Base-by-base conservation (phyloP, 2,797 vertebrate species). In the Agapornis canus region DNA sequence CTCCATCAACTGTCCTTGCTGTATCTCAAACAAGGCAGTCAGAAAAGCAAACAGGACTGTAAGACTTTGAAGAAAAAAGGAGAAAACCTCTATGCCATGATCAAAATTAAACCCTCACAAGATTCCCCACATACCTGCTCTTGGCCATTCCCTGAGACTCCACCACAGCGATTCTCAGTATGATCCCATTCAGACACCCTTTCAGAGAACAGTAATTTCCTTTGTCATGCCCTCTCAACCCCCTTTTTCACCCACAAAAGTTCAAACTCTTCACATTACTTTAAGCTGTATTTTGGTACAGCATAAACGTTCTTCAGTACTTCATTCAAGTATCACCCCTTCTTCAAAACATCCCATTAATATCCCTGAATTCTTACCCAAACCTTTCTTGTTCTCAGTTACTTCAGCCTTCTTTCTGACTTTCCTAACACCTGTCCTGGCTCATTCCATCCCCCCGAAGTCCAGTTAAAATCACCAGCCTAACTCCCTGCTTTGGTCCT, bases 381-480 rank as follows among this genome's bases (percentile, higher is more conserved):
- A 52, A 26, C 11, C 27, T 18, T 39, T 47, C 16, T 13, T 11
- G 13, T 0, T 39, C 47, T 35, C 54, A 18, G 19, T 32, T 13
- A 39, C 14, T 59, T n/a, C 63, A 85, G 7, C 20, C 52, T 51
- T 11, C 23, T 66, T 70, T 23, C 23, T 5, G 17, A 9, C 37
- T 66, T 63, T 43, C 27, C 57, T 31, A 65, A 54, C 9, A 56
- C 31, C 27, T 4, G 37, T 9, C 22, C 11, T 31, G 45, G 35
- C 45, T 42, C 54, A 42, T 2, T 26, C 23, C 29, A 56, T 5
- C 15, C 39, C 51, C 57, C 10, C 7, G 1, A 47, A 43, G 9
- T 1, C 0, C 26, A 22, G 9, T 12, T 8, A 15, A 25, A 23
- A 16, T 4, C 1, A 35, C 12, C 43, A 32, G 13, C 35, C 31